Evolutionary conservation across 1,140 invertebrate species (phyloP).

Genomic region (Brachionus koreanus): DNA sequence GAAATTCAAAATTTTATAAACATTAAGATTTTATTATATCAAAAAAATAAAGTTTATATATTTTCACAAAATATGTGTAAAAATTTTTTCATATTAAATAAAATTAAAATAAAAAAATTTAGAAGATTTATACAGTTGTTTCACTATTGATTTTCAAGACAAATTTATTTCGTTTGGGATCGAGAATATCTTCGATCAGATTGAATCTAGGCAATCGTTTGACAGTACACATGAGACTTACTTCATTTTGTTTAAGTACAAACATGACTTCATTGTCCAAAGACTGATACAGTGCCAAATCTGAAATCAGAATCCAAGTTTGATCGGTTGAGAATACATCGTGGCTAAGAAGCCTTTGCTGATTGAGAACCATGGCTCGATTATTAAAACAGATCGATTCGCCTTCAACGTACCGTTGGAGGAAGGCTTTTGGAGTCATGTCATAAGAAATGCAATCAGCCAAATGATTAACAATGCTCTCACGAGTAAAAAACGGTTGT

Average conservation of each 20-base stretch:
- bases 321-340: constrained; percentile 60
- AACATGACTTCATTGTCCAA: constrained; percentile 66
- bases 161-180: constrained; percentile 92
- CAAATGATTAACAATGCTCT: constrained; percentile 79
- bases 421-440: constrained; percentile 82
- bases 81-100: too few species aligned
- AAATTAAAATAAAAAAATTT: too few species aligned
- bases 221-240: constrained; percentile 77
- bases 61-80: too few species aligned
- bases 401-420: constrained; percentile 67
- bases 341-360: constrained; percentile 31
- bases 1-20: too few species aligned
- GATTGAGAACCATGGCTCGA: background rate
- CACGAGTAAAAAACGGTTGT: constrained; percentile 87
- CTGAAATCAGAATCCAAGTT: constrained; percentile 76
- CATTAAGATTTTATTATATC: too few species aligned
- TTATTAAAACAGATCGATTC: constrained; percentile 61
- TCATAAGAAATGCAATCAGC: constrained; percentile 85
- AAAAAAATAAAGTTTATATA: too few species aligned
- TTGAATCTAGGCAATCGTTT: constrained; percentile 78
- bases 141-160: constrained; percentile 87
- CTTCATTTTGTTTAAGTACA: constrained; percentile 79
- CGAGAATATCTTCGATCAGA: constrained; percentile 85
- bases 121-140: constrained; percentile 76
- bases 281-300: constrained; percentile 77